Base-by-base conservation (phyloP, 1,140 invertebrate species). In the Hylaeus volcanicus region DNA sequence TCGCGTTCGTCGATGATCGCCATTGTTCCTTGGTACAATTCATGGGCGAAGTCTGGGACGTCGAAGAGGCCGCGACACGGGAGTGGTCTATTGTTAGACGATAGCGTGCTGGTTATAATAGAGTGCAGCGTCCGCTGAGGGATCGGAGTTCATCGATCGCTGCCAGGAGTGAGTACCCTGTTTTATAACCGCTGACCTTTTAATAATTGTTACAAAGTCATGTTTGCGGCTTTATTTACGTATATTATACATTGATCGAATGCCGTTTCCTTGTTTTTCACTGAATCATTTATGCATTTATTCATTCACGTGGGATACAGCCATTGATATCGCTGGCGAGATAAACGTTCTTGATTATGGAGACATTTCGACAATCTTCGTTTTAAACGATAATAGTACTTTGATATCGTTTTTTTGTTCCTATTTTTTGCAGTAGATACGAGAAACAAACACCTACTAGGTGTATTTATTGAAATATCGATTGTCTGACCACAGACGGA, bases 121-220 rank as follows among this genome's bases (percentile, higher is more conserved):
- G 73, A 80, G 79, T 75, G 79, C 63, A 75, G 73, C 75, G 73
- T 51, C 61, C 77, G 65, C 55, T 11, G 15, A 53, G 12, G 53
- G 55, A 69, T 75, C 37, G 26, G 64, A 69, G 73, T 80, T 75
- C 79, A 75, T 80, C 79, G 79, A 80, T 75, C 79, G 37, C 12
- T 3, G 12, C 51, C 12, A 65, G 45, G 12, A 73, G 79, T 80
- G 79, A 80, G 79, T 80, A 74, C 56, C 48, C 56, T 45, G 8
- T 53, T 61, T 45, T 14, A 61, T 45, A 39, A 37, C 15, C 14
- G 58, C 14, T 74, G 26, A 78, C 51, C 48, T 45, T 39, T 48
- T 5, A 55, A 45, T 26, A 37, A 26, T 8, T 26, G n/a, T 51
- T 14, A 51, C 45, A 37, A n/a, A 55, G 14, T 55, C 68, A 41